A percentile compares a stretch with the other conserved stretches of the same genome.
Evolutionary conservation across 2,888 invertebrate genomes (phyloP).

Genomic region (Philopedon plagiatum): DNA sequence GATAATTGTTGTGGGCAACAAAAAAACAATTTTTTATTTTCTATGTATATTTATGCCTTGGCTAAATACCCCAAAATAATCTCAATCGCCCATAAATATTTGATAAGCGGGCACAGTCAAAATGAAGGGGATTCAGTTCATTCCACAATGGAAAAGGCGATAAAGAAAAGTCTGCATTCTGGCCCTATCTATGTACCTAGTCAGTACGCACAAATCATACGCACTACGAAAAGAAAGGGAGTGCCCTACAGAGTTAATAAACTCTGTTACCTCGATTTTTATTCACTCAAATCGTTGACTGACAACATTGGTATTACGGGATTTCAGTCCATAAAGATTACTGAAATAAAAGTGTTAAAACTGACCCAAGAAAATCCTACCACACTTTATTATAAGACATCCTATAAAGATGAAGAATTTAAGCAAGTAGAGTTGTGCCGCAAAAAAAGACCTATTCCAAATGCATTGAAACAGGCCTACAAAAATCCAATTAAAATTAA

Average conservation of each 20-base stretch:
- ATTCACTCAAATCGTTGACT: background rate
- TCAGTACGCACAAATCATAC: slow-evolving; percentile 10
- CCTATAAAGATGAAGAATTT: no score
- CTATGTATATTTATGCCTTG: slow-evolving; percentile 7
- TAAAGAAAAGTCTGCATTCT: background rate
- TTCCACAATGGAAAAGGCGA: slow-evolving; percentile 5
- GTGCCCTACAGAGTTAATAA: background rate
- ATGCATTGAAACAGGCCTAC: no score
- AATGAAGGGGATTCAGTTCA: slow-evolving; percentile 19
- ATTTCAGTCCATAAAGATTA: no score
- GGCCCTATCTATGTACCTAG: slow-evolving; percentile 12
- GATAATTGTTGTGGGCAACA: no score
- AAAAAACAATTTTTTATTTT: background rate
- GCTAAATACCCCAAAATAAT: background rate
- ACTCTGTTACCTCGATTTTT: background rate
- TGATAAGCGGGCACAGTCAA: slow-evolving; percentile 2
- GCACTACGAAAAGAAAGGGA: background rate
- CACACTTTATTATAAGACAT: no score
- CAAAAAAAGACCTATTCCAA: no score
- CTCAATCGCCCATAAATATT: slow-evolving; percentile 6
- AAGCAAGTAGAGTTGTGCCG: no score
- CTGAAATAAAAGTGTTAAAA: no score
- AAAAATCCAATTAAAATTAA: no score
- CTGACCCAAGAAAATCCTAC: no score
- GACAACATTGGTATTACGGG: background rate